A percentile compares a stretch with the other conserved stretches of the same genome.
These are phyloP conservation scores for Amphiprion ocellaris DNA, from an alignment of 2,113 vertebrate species.

Conservation along the genomic window DNA sequence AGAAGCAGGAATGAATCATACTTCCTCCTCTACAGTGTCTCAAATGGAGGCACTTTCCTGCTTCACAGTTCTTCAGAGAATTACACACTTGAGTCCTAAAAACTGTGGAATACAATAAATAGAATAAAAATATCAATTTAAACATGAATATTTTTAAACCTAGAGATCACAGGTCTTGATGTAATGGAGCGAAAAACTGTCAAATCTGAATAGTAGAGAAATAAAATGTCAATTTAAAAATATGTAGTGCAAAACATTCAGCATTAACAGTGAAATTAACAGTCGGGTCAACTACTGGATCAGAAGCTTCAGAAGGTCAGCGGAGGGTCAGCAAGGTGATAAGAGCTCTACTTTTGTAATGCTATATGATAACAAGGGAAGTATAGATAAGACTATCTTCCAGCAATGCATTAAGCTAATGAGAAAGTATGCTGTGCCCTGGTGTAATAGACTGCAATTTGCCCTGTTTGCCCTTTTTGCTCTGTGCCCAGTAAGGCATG, in stretches of 20 bases:
- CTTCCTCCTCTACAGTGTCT: not conserved
- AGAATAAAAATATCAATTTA: too few relatives aligned
- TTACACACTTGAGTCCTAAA: too few relatives aligned
- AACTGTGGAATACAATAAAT: too few relatives aligned
- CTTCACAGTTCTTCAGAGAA: too few relatives aligned
- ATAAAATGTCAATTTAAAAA: too few relatives aligned
- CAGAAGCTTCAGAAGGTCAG: not conserved
- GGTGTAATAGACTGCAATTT: not conserved
- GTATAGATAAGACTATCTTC: slow-evolving; percentile 40
- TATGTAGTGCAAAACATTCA: not conserved
- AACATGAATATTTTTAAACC: too few relatives aligned
- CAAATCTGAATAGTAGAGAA: not conserved
- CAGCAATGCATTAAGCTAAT: slow-evolving; percentile 19
- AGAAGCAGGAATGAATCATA: slow-evolving; percentile 8
- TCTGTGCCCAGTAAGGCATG: not conserved
- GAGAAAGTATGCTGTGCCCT: slow-evolving; percentile 11
- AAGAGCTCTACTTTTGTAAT: slow-evolving; percentile 30
- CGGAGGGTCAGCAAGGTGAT: not conserved
- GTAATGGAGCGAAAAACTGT: too few relatives aligned
- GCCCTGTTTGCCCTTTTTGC: not conserved
- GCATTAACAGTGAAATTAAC: not conserved
- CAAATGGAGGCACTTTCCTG: too few relatives aligned
- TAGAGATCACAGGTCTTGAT: too few relatives aligned
- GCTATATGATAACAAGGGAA: slow-evolving; percentile 15
- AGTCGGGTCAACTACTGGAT: slow-evolving; percentile 4